Base-by-base conservation (phyloP, 1,140 invertebrate genomes). In the Drosophila watanabei region DNA sequence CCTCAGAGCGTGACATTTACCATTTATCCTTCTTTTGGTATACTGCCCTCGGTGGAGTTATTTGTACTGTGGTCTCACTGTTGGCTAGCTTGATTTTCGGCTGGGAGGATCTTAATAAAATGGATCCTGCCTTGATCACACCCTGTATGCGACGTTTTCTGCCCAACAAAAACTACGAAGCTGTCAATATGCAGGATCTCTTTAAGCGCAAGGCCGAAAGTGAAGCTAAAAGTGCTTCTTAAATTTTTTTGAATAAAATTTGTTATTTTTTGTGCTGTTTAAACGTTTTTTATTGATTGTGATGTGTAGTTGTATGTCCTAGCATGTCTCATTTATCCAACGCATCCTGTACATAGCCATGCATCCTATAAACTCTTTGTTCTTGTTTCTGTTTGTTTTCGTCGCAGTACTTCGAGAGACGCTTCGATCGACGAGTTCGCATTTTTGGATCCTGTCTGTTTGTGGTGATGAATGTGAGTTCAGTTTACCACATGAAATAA, bases 361-460 rank as follows among this genome's bases (percentile, higher is more conserved):
- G 28, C 37, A 49, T 76, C 56, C 30, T 64, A 46, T 48, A 57
- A 46, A 58, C 41, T 39, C 4, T 32, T 32, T 46, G 58, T 56
- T 63, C n/a, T 33, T 39, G 35, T 46, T 49, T 70, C 45, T 69
- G 57, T 66, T 66, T 75, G 2, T 35, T 64, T 43, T 52, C 48
- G 5, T 35, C 39, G 30, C 20, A 97, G 95, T 98, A 98, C 90
- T 94, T 98, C 79, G 97, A 98, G 78, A 94, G 94, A 89, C 94
- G 97, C 76, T 98, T 97, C 68, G 95, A 97, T 91, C 95, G 95
- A 66, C 95, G 94, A 65, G 95, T 97, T 2, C 93, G 97, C 57
- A 92, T 96, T 0, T 95, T 97, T 84, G 96, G 96, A 41, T 97
- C 96, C 0, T 82, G 95, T 6, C 93, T 97, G 4, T 97, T 97